Base-by-base conservation (phyloP, 2,888 invertebrate species). In the Clivina fossor region DNA sequence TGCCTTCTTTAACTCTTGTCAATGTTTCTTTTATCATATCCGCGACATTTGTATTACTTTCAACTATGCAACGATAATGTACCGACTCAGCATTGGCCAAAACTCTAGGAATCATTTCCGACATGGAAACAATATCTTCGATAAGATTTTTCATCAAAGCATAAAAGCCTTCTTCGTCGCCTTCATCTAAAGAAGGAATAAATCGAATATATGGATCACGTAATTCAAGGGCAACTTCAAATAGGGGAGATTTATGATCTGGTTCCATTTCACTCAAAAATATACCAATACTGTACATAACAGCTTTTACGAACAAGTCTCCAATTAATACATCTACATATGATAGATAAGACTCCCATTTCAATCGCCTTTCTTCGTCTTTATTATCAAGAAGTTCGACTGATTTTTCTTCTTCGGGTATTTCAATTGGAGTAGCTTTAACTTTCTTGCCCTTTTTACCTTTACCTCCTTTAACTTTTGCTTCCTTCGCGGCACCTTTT, bases 81-180 rank as follows among this genome's bases (percentile, higher is more conserved):
- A 69, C 66, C 43, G 75, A 68, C 28, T 76, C 74, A 43, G 76
- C 66, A 57, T 76, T 69, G 41, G 77, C 74, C 62, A 80, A 78
- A n/a, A 89, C 81, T 48, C 90, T 79, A 0, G 81, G 79, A 64
- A 93, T 81, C 43, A 88, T 72, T 4, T 82, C 80, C 9, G 86
- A 81, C 78, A 91, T 90, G 41, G 82, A 78, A 68, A 85, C 85
- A 67, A 91, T 85, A 64, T 92, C 90, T 47, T 86, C 82, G 64
- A 93, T 76, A 64, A 93, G 78, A 13, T 79, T 78, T 63, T 82
- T 82, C 18, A 92, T 74, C 19, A 85, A 79, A 48, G 78, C 78
- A 35, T 83, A 81, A 60, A 93, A 84, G 5, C 88, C 86, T 33
- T 79, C 81, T 0, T 79, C 69, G 64, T 83, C 79, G 16, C 83